Percentiles rank a stretch among this genome's conserved stretches.
These are phyloP conservation scores for Buceros bicornis DNA, from an alignment of 2,797 vertebrate species.

Conservation along the genomic window DNA sequence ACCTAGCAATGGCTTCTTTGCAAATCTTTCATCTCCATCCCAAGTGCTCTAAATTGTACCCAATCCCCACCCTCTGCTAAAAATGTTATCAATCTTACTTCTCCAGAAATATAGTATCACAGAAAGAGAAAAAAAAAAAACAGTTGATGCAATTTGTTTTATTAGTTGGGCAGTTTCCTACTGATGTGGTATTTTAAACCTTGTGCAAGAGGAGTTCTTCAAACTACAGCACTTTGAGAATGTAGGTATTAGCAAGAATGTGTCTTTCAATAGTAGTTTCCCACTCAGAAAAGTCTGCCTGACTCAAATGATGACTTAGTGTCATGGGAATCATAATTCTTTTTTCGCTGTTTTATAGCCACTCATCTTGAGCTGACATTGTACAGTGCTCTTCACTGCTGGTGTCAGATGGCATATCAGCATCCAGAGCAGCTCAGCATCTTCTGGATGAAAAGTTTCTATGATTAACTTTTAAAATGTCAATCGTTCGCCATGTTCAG, in stretches of 20 bases:
- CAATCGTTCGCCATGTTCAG: not conserved
- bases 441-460: constrained; percentile 62
- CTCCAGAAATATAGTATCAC: not conserved
- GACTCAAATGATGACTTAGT: not conserved
- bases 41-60: not conserved
- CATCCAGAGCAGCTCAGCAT: constrained; percentile 49
- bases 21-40: not conserved
- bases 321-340: not conserved
- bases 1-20: not conserved
- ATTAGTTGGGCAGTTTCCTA: not conserved
- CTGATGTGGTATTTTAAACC: not conserved
- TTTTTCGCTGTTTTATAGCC: constrained; percentile 22
- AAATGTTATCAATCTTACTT: not conserved
- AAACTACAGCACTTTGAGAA: not conserved
- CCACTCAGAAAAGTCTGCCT: not conserved
- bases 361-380: constrained; percentile 24
- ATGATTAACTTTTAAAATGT: constrained; percentile 58
- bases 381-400: not conserved
- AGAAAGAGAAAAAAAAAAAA: too few relatives aligned
- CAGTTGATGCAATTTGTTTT: not conserved
- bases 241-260: not conserved
- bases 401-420: constrained; percentile 21
- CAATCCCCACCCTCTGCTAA: not conserved
- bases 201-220: not conserved
- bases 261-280: not conserved